Percentiles rank a stretch among this genome's conserved stretches.
These are phyloP conservation scores for Synodontis membranacea DNA, from an alignment of 2,113 vertebrate species.

Conservation along the genomic window DNA sequence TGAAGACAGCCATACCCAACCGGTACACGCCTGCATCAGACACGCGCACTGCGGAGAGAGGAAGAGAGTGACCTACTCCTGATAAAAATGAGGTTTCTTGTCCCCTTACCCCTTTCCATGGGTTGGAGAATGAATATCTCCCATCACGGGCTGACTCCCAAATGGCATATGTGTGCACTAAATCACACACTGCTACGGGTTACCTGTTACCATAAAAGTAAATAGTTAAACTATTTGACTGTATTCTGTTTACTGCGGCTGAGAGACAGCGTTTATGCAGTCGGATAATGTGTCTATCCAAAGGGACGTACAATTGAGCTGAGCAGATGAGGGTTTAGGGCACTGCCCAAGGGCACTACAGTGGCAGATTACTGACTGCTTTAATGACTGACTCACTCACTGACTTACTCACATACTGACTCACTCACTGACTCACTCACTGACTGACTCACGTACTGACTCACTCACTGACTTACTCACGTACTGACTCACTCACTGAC, in stretches of 20 bases:
- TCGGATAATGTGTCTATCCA: too few relatives aligned
- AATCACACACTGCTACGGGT: too few relatives aligned
- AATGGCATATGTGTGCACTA: not conserved
- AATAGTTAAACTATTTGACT: too few relatives aligned
- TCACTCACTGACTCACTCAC: not conserved
- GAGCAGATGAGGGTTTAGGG: not conserved
- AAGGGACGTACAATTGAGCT: not conserved
- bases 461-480: not conserved
- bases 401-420: not conserved
- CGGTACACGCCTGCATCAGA: constrained; percentile 40
- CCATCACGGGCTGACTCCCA: not conserved
- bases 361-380: not conserved
- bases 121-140: not conserved
- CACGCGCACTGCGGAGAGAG: constrained; percentile 37
- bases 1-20: constrained; percentile 47
- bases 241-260: too few relatives aligned
- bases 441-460: not conserved
- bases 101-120: not conserved
- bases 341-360: not conserved
- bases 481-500: not conserved
- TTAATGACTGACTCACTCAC: not conserved
- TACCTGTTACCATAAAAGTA: too few relatives aligned
- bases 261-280: not conserved
- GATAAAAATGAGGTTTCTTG: not conserved
- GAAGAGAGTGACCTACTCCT: not conserved